Evolutionary conservation across 1,140 invertebrate species (phyloP).

Genomic region (Physella acuta): DNA sequence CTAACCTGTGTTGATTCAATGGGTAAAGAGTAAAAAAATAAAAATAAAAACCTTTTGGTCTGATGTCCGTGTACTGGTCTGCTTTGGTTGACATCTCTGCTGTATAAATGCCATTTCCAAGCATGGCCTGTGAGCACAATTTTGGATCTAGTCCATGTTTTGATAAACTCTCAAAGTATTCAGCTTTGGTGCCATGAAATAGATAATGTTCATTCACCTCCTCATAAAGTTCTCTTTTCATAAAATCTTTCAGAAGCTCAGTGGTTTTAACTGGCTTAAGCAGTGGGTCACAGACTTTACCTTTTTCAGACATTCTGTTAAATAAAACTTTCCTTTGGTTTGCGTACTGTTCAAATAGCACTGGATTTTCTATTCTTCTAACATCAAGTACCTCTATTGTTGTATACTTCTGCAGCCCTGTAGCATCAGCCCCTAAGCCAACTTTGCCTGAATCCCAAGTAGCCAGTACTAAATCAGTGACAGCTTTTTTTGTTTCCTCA

Average conservation of each 20-base stretch:
- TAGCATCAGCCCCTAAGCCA: slow-evolving; percentile 1
- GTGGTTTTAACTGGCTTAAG: neutral
- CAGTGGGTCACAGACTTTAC: neutral
- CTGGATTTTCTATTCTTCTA: neutral
- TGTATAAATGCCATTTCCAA: slow-evolving; percentile 43
- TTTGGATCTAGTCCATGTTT: slow-evolving; percentile 37
- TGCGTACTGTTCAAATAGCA: neutral
- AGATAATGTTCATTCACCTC: slow-evolving; percentile 51
- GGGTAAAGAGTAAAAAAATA: too few species aligned
- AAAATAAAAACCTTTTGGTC: neutral
- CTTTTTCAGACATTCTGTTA: neutral
- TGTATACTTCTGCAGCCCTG: neutral
- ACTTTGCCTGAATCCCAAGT: neutral
- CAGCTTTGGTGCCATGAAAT: slow-evolving; percentile 45
- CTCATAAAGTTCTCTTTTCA: slow-evolving; percentile 12
- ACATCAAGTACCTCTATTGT: neutral
- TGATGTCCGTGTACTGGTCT: slow-evolving; percentile 48
- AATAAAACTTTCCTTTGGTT: neutral
- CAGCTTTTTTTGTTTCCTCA: neutral
- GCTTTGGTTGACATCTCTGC: slow-evolving; percentile 49
- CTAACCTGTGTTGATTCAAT: too few species aligned
- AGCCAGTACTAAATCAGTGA: neutral
- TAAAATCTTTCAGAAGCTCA: neutral
- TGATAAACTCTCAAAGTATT: slow-evolving; percentile 31
- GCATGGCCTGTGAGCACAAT: slow-evolving; percentile 38